Percentiles rank a stretch among this genome's conserved stretches.
These are phyloP conservation scores for Paralvinella palmiformis DNA, from an alignment of 1,140 invertebrate species.

Conservation along the genomic window DNA sequence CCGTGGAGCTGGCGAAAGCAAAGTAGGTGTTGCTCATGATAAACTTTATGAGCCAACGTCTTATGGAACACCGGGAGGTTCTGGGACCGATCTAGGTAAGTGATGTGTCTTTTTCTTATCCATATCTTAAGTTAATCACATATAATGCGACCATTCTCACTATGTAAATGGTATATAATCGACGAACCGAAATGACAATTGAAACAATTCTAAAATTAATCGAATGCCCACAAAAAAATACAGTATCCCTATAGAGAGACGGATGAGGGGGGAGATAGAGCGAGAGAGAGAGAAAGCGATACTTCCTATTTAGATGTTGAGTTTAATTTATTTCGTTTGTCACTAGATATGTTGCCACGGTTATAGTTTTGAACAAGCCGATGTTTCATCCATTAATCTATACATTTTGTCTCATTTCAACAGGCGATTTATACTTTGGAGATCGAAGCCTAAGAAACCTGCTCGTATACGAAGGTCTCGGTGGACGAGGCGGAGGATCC, in stretches of 20 bases:
- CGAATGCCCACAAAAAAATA: too few relatives aligned
- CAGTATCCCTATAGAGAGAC: too few relatives aligned
- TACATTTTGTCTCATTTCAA: not conserved
- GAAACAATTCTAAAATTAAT: too few relatives aligned
- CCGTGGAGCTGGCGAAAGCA: conserved; percentile 22
- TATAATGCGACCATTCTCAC: too few relatives aligned
- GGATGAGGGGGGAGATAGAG: too few relatives aligned
- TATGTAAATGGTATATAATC: too few relatives aligned
- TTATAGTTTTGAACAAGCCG: too few relatives aligned
- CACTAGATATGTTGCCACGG: too few relatives aligned
- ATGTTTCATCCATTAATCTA: not conserved
- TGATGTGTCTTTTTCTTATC: not conserved
- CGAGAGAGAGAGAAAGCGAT: too few relatives aligned
- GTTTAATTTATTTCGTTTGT: too few relatives aligned
- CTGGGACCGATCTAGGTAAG: conserved; percentile 30
- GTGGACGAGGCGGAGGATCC: conserved; percentile 30
- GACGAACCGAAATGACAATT: too few relatives aligned
- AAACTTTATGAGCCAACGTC: conserved; percentile 26
- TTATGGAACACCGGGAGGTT: conserved; percentile 31
- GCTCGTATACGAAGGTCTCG: conserved; percentile 25
- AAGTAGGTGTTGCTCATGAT: conserved; percentile 31
- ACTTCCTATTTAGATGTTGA: too few relatives aligned
- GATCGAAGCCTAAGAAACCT: conserved; percentile 26
- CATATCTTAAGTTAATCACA: not conserved
- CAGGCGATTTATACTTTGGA: conserved; percentile 30